These are phyloP conservation scores for Stenotaenia linearis DNA, from an alignment of 2,888 invertebrate genomes.

Conservation along the genomic window DNA sequence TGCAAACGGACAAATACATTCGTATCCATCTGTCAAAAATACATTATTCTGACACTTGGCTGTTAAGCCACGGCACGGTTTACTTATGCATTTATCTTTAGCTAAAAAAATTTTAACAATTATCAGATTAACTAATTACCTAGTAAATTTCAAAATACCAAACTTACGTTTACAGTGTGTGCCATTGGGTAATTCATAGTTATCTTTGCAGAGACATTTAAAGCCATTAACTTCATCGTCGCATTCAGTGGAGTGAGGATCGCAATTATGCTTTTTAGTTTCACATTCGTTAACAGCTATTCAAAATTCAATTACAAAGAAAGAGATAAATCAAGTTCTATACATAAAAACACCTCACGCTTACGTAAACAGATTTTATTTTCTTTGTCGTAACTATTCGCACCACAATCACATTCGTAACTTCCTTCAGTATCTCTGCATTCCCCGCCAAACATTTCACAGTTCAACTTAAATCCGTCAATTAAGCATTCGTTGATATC, in stretches of 20 bases:
- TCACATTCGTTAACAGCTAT: not conserved
- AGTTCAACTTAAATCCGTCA: not conserved
- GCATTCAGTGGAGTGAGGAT: not conserved
- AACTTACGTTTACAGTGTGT: not conserved
- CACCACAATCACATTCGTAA: not conserved
- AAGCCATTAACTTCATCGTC: not conserved
- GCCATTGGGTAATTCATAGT: not conserved
- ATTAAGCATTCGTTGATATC: not conserved
- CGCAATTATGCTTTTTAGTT: too few relatives aligned
- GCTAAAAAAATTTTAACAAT: not conserved
- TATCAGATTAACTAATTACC: not conserved
- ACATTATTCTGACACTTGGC: not conserved
- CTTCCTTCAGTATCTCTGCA: not conserved
- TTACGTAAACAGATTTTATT: not conserved
- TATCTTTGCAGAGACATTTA: not conserved
- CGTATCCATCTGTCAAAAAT: not conserved
- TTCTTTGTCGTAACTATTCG: not conserved
- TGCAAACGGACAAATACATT: not conserved
- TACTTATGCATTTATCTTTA: not conserved
- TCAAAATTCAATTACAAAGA: not conserved
- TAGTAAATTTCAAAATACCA: not conserved
- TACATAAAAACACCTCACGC: too few relatives aligned
- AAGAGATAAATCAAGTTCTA: too few relatives aligned
- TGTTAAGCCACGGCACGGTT: not conserved
- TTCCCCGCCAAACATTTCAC: not conserved